A percentile compares a stretch with the other conserved stretches of the same genome.
These are phyloP conservation scores for Hippasteria phrygiana DNA, from an alignment of 53 echinoderm and acorn worm genomes.

Conservation along the genomic window DNA sequence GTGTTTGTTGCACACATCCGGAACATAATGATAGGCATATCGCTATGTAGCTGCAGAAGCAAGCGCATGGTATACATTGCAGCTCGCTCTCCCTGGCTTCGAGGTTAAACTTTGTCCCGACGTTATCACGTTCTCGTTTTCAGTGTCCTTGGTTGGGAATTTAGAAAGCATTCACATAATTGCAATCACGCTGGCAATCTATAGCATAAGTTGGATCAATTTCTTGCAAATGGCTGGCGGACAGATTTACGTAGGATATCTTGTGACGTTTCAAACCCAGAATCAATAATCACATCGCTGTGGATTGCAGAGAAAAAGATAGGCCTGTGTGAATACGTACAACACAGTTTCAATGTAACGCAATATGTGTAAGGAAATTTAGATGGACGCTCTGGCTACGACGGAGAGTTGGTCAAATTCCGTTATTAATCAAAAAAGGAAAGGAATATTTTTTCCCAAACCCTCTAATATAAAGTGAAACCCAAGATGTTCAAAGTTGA, in stretches of 20 bases:
- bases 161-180: slow-evolving; percentile 14
- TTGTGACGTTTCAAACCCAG: not conserved
- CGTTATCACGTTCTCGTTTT: slow-evolving; percentile 20
- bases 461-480: no score
- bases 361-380: no score
- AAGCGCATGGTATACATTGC: no score
- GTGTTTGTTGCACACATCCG: not conserved
- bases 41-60: not conserved
- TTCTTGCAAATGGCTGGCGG: slow-evolving; percentile 6
- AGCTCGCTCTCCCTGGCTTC: not conserved
- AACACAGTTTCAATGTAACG: no score
- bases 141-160: not conserved
- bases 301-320: not conserved
- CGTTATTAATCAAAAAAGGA: no score
- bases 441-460: no score
- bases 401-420: no score
- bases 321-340: no score
- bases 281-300: not conserved
- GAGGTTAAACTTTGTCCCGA: not conserved
- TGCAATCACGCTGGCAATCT: not conserved
- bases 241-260: not conserved
- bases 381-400: no score
- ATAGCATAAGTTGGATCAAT: slow-evolving; percentile 29
- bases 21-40: not conserved
- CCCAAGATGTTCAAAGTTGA: not conserved